These are phyloP conservation scores for Anaspis maculata DNA, from an alignment of 2,888 invertebrate species.

Conservation along the genomic window DNA sequence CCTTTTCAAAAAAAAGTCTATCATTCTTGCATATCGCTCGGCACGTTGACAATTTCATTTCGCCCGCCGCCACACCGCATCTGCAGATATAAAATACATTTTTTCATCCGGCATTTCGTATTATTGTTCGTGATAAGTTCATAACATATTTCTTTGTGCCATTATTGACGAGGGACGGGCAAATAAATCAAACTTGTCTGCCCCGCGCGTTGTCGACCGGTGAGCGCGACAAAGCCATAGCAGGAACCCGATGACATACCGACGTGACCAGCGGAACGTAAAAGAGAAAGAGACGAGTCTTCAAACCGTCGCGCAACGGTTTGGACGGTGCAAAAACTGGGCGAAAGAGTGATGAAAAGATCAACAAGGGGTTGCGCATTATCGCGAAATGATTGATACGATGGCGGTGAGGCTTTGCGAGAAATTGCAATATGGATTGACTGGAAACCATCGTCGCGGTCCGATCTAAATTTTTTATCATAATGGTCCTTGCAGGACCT, in stretches of 20 bases:
- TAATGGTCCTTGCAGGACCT: no score
- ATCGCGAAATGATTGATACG: constrained; percentile 10
- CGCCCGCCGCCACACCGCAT: no score
- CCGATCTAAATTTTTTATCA: no score
- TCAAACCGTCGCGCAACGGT: background rate
- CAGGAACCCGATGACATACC: no score
- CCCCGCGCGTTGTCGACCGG: constrained; percentile 4
- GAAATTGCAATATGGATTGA: constrained; percentile 3
- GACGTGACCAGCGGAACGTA: no score
- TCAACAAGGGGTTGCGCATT: constrained; percentile 6
- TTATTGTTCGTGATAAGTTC: constrained; percentile 23
- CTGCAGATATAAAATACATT: no score
- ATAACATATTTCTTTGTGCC: constrained; percentile 20
- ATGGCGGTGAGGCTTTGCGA: background rate
- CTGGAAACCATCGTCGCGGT: no score
- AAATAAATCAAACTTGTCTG: constrained; percentile 17
- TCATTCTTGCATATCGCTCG: no score
- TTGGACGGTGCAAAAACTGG: constrained; percentile 3
- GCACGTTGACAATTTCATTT: no score
- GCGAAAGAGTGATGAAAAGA: constrained; percentile 5
- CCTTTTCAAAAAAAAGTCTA: no score
- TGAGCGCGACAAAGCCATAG: constrained; percentile 5
- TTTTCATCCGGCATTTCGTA: no score
- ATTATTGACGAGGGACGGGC: constrained; percentile 14
- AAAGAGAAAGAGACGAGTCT: background rate